phyloP scores from a whole-genome alignment of 2,888 invertebrate species.

The Leucoma salicis region DNA sequence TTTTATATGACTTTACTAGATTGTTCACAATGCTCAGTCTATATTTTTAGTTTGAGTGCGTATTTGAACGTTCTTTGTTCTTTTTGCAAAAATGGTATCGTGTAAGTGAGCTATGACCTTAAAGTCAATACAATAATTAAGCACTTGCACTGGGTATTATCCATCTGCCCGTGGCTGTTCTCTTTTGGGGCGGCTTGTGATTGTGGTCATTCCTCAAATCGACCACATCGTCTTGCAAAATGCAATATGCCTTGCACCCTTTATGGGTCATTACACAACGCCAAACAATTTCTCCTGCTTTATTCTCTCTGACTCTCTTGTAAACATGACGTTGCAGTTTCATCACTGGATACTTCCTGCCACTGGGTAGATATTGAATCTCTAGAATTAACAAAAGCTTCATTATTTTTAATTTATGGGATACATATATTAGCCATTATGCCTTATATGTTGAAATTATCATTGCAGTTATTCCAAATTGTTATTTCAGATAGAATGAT shows the following conservation, averaged over 20 bases:
- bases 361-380: slow-evolving; percentile 34
- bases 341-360: slow-evolving; percentile 46
- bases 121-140: neutral
- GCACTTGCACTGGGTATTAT: slow-evolving; percentile 3
- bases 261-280: slow-evolving; percentile 44
- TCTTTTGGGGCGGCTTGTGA: slow-evolving; percentile 35
- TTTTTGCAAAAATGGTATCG: too few relatives aligned
- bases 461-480: too few relatives aligned
- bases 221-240: slow-evolving; percentile 10
- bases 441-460: too few relatives aligned
- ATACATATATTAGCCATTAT: neutral
- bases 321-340: slow-evolving; percentile 39
- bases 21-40: too few relatives aligned
- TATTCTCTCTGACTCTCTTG: slow-evolving; percentile 41
- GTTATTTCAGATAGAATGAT: too few relatives aligned
- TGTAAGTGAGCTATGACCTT: too few relatives aligned
- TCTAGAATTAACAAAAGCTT: slow-evolving; percentile 17
- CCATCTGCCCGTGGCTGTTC: slow-evolving; percentile 30
- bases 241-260: slow-evolving; percentile 38
- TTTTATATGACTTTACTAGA: too few relatives aligned
- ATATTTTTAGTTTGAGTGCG: too few relatives aligned
- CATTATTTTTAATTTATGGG: neutral
- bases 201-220: slow-evolving; percentile 17
- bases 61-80: too few relatives aligned
- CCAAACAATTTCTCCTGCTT: slow-evolving; percentile 44